Percentiles rank a stretch among this genome's conserved stretches.
Conservation (phyloP, 2,888 invertebrate genomes). For the Eucera pruinosa region DNA sequence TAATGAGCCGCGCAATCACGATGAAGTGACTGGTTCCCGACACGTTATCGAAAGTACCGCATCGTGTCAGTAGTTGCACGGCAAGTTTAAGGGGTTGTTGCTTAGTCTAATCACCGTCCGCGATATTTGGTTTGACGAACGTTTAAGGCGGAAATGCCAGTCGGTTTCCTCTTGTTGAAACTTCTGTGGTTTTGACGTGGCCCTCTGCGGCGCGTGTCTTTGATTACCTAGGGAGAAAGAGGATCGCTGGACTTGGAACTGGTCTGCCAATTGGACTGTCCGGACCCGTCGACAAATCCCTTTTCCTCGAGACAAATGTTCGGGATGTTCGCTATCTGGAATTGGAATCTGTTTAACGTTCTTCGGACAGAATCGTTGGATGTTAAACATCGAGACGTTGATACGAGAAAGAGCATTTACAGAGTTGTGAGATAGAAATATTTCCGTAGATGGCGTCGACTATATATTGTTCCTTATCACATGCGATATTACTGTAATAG, state of each 20-base stretch:
- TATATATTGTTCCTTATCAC: no score
- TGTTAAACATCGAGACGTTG: background rate
- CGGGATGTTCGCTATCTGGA: conserved; percentile 20
- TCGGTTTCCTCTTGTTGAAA: background rate
- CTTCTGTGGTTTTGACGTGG: conserved; percentile 20
- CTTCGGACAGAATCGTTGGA: background rate
- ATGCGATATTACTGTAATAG: no score
- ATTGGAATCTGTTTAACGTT: conserved; percentile 25
- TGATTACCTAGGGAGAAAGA: conserved; percentile 27
- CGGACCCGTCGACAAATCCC: conserved; percentile 14
- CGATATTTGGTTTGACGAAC: background rate
- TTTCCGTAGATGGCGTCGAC: no score
- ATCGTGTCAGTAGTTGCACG: background rate
- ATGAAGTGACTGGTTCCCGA: conserved; percentile 1
- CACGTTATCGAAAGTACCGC: conserved; percentile 1
- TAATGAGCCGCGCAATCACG: background rate
- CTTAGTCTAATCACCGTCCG: conserved; percentile 9
- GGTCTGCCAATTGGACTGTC: conserved; percentile 24
- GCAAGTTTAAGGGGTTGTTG: conserved; percentile 3
- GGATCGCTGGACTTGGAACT: conserved; percentile 3
- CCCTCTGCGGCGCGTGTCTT: conserved; percentile 15
- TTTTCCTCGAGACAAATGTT: conserved; percentile 21
- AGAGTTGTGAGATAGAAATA: no score
- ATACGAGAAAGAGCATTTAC: no score
- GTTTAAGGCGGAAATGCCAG: background rate